phyloP scores from a whole-genome alignment of 2,113 vertebrate genomes.

The Chaetorhynchus papuensis region DNA sequence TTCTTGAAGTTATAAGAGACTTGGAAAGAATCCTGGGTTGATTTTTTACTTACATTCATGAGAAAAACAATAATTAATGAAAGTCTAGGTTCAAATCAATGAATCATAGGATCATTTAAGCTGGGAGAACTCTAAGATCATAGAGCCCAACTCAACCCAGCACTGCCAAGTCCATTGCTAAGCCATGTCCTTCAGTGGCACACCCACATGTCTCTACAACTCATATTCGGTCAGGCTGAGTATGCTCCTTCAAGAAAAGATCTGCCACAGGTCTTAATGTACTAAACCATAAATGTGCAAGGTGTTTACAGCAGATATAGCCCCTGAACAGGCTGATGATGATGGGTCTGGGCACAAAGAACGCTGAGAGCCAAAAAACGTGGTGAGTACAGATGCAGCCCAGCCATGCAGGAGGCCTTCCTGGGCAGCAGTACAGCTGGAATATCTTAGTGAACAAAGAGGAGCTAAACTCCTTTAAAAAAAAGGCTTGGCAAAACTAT shows the following conservation, averaged over 20 bases:
- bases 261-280: background rate
- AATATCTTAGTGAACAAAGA: background rate
- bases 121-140: background rate
- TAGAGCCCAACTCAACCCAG: background rate
- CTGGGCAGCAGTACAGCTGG: background rate
- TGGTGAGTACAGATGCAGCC: background rate
- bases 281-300: background rate
- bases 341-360: background rate
- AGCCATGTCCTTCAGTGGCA: background rate
- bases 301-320: background rate
- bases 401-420: background rate
- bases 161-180: background rate
- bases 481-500: background rate
- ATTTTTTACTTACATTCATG: background rate
- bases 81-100: background rate
- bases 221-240: background rate
- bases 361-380: rapidly evolving
- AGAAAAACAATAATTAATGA: background rate
- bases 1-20: background rate
- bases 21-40: background rate
- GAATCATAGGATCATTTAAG: background rate
- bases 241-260: background rate
- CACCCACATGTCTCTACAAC: background rate
- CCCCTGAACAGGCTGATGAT: background rate
- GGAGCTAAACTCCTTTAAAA: background rate